Base-by-base conservation (phyloP, 2,113 vertebrate species). In the Lates calcarifer region DNA sequence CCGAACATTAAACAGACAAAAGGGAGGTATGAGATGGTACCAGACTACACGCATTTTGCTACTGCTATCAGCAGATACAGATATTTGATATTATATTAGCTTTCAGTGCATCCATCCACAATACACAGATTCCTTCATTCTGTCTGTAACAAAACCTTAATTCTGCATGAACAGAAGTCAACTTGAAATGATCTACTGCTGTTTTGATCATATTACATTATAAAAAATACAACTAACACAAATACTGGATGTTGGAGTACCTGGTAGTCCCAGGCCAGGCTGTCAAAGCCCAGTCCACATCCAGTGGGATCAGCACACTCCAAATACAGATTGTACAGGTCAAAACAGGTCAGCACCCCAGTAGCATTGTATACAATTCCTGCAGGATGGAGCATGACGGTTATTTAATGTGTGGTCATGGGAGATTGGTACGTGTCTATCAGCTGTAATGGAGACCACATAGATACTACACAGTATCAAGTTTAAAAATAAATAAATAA, bases 241-340 rank as follows among this genome's bases (percentile, higher is more conserved):
- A n/a, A n/a, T n/a, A n/a, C n/a, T n/a, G 57, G 13, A 31, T 35
- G 51, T 5, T 2, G n/a, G 2, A 47, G 56, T 81, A 97, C 98
- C 97, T 99, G 97, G 81, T 98, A 99, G 92, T 99, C 98, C 98
- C 98, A 99, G 24, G 98, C 97, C 81, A 94, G 55, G 1, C 97
- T 96, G 0, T 96, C 17, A 0, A 80, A 65, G 31, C 97, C 98
- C 0, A 61, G 77, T 61, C 97, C 97, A 0, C 98, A 99, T 79
- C 98, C 98, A 0, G 98, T 99, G 53, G 97, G 97, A 86, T 99
- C 98, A 0, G 97, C 95, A 45, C 98, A 99, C 77, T 95, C 83
- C 63, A 82, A 87, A 84, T 95, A 99, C 69, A 96, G 90, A 33
- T 1, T 86, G 84, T 97, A 97, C 35, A 96, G 88, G 86, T 98